Evolutionary conservation across 2,797 vertebrate genomes (phyloP), one percentile per base, ranked within the genome.

Genomic region (Steatocranus sp.): DNA sequence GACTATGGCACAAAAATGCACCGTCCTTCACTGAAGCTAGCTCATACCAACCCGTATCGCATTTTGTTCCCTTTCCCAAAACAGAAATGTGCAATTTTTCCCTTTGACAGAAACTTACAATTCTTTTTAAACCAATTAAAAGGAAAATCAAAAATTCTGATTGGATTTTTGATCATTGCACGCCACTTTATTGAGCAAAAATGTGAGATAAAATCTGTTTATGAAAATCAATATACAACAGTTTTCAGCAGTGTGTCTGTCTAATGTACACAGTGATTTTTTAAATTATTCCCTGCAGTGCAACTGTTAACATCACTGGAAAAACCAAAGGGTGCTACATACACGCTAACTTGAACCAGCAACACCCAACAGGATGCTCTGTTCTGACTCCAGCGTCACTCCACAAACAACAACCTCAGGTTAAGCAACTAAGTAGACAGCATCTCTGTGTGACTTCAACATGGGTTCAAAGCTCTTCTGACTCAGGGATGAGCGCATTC

Each of bases 391-490:
- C 68, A 83, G 75, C 9, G 2, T 83, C 61, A 78, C 75, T 83
- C 68, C 2, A 9, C 43, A 77, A 66, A 80, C 79, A 53, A 48
- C 34, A 78, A 82, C 84, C 85, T 81, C 63, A 58, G 80, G 73
- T 81, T 80, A 78, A 82, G 76, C 80, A 75, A 76, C 82, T 68
- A 74, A 78, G 63, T 79, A 80, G 83, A 88, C 79, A 89, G 70
- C 87, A 85, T 87, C 87, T 84, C 82, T 76, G 86, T 73, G 83
- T 88, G 80, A 88, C 83, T 81, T 88, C 88, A 88, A 78, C 78
- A 84, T 5, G 58, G 76, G 84, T 86, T 99, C 96, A 99, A 89
- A 99, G 97, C 89, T 99, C 98, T 11, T 99, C 98, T 63, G 98
- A 97, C 94, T 99, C 98, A 76, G 98, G 97, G 87, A 97, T 87